Evolutionary conservation across 2,113 vertebrate genomes (phyloP).

Genomic region (Arizona elegans): DNA sequence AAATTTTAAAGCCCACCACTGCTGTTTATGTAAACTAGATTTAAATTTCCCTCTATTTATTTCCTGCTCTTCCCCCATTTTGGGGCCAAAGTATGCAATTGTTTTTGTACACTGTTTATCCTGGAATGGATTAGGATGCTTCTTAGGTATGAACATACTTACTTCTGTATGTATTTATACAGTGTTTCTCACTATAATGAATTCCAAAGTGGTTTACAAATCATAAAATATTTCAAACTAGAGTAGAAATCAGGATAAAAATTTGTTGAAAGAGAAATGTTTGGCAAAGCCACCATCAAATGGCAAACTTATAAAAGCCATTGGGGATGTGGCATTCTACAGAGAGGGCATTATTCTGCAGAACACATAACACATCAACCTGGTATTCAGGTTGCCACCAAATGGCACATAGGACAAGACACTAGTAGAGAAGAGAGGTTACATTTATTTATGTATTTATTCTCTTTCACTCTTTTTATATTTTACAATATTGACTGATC

Average conservation of each 20-base stretch:
- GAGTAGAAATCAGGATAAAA: background rate
- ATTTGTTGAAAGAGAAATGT: background rate
- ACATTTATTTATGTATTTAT: background rate
- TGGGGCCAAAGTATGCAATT: background rate
- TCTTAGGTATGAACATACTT: background rate
- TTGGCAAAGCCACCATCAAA: background rate
- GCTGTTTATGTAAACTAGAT: too few species aligned
- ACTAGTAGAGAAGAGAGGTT: background rate
- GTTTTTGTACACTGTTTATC: background rate
- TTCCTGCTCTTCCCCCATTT: too few species aligned
- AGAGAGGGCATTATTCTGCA: background rate
- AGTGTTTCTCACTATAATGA: background rate
- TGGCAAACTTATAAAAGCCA: background rate
- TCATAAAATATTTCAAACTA: background rate
- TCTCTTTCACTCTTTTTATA: background rate
- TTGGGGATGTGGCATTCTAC: background rate
- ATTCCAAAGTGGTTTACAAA: background rate
- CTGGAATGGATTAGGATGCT: background rate
- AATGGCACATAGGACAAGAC: background rate
- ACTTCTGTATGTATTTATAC: background rate
- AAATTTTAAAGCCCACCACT: too few species aligned
- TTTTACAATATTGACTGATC: background rate
- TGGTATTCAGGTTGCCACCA: background rate
- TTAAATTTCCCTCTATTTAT: too few species aligned
- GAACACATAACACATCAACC: background rate